Conservation (phyloP, 2,888 invertebrate genomes). For the Tipula lateralis region DNA sequence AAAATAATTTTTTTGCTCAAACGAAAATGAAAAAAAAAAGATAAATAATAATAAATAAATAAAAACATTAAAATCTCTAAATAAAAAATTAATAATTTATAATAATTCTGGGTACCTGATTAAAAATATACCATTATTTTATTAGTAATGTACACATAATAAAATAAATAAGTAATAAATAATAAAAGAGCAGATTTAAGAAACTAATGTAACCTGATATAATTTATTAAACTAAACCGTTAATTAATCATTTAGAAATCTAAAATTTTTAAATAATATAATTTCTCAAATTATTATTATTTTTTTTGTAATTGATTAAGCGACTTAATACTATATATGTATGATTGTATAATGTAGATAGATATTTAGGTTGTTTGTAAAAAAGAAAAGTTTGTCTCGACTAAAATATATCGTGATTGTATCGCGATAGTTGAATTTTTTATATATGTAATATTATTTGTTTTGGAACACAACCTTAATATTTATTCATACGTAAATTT, state of each 20-base stretch:
- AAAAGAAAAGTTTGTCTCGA: not conserved
- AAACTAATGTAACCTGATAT: constrained; percentile 6
- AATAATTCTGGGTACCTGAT: constrained; percentile 28
- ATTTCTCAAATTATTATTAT: not conserved
- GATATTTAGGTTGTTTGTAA: not conserved
- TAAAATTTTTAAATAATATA: not conserved
- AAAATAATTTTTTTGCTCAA: constrained; percentile 2
- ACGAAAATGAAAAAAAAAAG: not conserved
- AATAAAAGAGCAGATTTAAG: constrained; percentile 25
- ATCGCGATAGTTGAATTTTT: not conserved
- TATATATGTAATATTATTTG: not conserved
- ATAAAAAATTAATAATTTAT: not conserved
- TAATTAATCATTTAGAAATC: not conserved
- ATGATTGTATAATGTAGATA: not conserved
- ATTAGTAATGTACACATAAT: constrained; percentile 30
- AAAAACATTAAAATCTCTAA: not conserved
- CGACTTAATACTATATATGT: not conserved
- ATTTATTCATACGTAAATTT: not conserved
- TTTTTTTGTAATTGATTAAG: constrained; percentile 5
- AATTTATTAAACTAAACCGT: not conserved
- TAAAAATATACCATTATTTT: constrained; percentile 31
- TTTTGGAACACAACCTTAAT: constrained; percentile 5
- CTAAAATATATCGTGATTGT: not conserved
- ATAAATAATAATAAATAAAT: not conserved
- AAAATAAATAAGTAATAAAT: not conserved